These are phyloP conservation scores for Clusia tigrina DNA, from an alignment of 2,888 invertebrate genomes.

Conservation along the genomic window DNA sequence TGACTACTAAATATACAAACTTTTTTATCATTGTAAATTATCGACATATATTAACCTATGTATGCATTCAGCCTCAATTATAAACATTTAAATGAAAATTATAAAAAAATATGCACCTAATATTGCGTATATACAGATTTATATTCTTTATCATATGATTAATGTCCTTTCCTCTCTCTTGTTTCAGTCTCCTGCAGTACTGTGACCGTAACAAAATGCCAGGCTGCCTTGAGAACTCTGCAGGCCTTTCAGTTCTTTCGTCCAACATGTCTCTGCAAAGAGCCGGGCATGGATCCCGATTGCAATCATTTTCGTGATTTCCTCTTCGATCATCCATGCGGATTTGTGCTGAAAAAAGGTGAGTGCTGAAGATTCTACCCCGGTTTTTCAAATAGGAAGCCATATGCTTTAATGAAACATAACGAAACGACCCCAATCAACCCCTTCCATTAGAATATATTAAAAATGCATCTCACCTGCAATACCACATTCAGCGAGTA, in stretches of 20 bases:
- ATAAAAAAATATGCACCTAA: conserved; percentile 1
- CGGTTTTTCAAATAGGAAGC: no score
- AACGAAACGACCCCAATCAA: no score
- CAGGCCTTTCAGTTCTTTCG: conserved; percentile 93
- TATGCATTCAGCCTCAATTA: conserved; percentile 6
- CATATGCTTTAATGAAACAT: no score
- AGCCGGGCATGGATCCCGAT: conserved; percentile 88
- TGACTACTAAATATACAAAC: no score
- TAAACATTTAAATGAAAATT: not conserved
- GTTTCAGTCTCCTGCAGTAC: conserved; percentile 89
- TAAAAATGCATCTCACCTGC: not conserved
- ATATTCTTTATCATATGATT: not conserved
- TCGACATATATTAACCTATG: conserved; percentile 10
- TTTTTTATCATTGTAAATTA: no score
- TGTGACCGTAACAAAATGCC: conserved; percentile 91
- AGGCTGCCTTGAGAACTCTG: conserved; percentile 86
- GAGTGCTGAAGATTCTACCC: no score
- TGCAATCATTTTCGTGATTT: conserved; percentile 93
- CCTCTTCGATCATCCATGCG: conserved; percentile 92
- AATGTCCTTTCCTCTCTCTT: conserved; percentile 23
- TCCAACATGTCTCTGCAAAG: conserved; percentile 90
- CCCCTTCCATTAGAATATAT: not conserved
- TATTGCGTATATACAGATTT: not conserved
- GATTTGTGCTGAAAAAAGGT: conserved; percentile 91
- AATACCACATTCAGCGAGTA: conserved; percentile 2